A percentile compares a stretch with the other conserved stretches of the same genome.
phyloP scores from a whole-genome alignment of 2,797 vertebrate species.

The Propithecus perrieri region DNA sequence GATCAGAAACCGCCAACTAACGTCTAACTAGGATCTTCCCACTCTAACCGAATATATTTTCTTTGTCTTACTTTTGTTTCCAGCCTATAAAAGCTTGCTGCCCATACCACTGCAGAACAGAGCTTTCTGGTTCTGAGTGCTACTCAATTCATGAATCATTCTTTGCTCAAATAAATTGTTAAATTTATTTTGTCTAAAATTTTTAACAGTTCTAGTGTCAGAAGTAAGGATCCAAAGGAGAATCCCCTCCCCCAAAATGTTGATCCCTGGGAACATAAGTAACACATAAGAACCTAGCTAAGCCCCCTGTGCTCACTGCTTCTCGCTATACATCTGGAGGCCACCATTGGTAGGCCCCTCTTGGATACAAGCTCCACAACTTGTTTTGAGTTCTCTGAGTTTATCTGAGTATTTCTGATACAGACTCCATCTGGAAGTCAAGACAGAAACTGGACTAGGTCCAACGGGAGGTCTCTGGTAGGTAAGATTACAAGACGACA shows the following conservation, averaged over 20 bases:
- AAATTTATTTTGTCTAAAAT: not conserved
- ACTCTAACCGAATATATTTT: not conserved
- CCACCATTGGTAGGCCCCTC: not conserved
- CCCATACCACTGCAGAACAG: not conserved
- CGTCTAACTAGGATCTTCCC: not conserved
- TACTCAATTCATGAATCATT: not conserved
- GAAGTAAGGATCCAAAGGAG: not conserved
- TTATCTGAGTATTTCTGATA: not conserved
- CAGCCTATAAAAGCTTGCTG: not conserved
- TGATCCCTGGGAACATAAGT: not conserved
- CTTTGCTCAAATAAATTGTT: not conserved
- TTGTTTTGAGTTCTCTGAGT: not conserved
- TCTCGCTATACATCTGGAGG: not conserved
- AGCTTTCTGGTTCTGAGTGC: not conserved
- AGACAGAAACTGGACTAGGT: not conserved
- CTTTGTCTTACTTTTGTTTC: not conserved
- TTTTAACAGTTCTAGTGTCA: not conserved
- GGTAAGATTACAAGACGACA: not conserved
- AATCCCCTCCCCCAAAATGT: not conserved
- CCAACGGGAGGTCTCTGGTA: not conserved
- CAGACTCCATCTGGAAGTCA: not conserved
- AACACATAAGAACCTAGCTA: not conserved
- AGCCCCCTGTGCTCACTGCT: no score
- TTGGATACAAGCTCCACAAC: not conserved
- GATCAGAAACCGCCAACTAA: not conserved